phyloP scores from a whole-genome alignment of 2,113 vertebrate species.

The Prinia subflava region DNA sequence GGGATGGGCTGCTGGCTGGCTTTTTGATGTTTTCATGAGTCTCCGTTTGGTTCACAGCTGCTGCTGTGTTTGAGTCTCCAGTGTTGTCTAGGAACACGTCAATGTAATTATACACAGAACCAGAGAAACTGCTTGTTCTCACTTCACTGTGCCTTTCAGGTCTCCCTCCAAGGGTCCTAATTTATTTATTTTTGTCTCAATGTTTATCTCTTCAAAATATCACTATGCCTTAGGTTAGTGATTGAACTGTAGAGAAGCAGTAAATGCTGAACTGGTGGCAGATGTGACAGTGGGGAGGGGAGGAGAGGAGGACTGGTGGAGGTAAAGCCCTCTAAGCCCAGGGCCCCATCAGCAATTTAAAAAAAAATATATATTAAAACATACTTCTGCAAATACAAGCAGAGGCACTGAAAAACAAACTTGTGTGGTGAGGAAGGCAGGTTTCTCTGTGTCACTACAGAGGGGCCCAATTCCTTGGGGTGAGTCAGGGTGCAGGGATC shows the following conservation, averaged over 20 bases:
- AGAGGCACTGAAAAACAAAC: not conserved
- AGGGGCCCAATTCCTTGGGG: not conserved
- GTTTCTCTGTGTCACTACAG: not conserved
- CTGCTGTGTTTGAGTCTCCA: not conserved
- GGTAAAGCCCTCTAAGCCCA: not conserved
- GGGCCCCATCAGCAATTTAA: no score
- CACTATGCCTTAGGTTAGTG: not conserved
- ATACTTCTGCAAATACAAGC: not conserved
- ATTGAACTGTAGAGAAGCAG: not conserved
- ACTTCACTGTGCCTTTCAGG: constrained; percentile 13
- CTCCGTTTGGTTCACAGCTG: not conserved
- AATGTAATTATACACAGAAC: constrained; percentile 13
- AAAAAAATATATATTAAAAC: not conserved
- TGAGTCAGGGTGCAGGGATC: not conserved
- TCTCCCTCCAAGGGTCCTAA: not conserved
- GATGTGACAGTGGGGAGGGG: not conserved
- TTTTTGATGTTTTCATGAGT: not conserved
- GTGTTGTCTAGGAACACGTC: constrained; percentile 1
- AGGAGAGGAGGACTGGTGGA: not conserved
- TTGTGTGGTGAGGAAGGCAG: not conserved
- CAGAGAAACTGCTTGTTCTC: not conserved
- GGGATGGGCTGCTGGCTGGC: not conserved
- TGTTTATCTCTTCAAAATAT: not conserved
- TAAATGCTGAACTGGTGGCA: not conserved
- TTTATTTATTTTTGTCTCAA: constrained; percentile 33